Evolutionary conservation across 2,888 invertebrate species (phyloP), one percentile per base, ranked within the genome.

Genomic region (Cephus nigrinus): DNA sequence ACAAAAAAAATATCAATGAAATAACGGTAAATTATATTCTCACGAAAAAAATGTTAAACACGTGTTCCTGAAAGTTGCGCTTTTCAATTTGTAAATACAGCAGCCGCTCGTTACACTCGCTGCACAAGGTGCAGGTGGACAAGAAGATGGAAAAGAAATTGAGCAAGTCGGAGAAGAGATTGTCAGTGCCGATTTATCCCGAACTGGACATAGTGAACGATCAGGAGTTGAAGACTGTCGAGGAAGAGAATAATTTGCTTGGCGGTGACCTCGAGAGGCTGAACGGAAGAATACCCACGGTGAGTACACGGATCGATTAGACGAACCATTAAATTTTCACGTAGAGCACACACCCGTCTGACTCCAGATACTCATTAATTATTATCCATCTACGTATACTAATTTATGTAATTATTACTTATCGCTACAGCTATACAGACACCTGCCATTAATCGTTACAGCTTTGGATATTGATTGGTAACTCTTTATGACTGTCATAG

Each of bases 161-260:
- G 75, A 89, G 87, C 76, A 87, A 81, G 35, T 89, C 90, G 40
- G 88, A 90, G 84, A 91, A 91, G 76, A 84, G 90, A 40, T 80
- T 91, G 4, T 90, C 91, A 5, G 90, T 82, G 5, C 90, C 91
- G 74, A 88, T 89, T 73, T 90, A 91, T 82, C 87, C 89, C 0
- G 90, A 90, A 23, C 76, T 89, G 79, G 88, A 89, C 30, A 81
- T 83, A 11, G 81, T 86, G 30, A 84, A 79, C 36, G 86, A 87
- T 78, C 90, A 90, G 73, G 90, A 88, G 78, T 86, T 82, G 76
- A 86, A 87, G 74, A 83, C 86, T 40, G 86, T 87, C 33, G 91
- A 91, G 77, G 91, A 91, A 79, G 91, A 91, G 81, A 90, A 90
- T 78, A 90, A 90, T 85, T 84, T 91, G 55, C 85, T 91, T 11